A percentile compares a stretch with the other conserved stretches of the same genome.
Conservation (phyloP, 2,113 vertebrate genomes). For the Syngnathus typhle region DNA sequence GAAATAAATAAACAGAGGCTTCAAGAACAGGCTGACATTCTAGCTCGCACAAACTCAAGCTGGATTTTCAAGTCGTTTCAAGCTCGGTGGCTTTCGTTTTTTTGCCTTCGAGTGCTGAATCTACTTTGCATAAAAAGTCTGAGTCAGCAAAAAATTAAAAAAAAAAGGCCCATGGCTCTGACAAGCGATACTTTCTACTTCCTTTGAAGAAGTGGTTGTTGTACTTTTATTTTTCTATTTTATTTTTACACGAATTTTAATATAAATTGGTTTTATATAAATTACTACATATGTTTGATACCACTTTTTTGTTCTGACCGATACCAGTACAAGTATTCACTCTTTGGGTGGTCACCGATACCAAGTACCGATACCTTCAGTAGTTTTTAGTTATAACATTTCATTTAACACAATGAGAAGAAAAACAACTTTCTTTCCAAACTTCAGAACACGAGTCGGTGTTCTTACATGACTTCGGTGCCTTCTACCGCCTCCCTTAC, state of each 20-base stretch:
- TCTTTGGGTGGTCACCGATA: too few relatives aligned
- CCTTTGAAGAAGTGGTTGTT: background rate
- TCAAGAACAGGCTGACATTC: background rate
- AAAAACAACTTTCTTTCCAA: conserved; percentile 3
- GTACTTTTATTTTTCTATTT: too few relatives aligned
- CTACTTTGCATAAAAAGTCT: background rate
- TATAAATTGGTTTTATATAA: too few relatives aligned
- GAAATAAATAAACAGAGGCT: background rate
- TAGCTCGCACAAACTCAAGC: background rate
- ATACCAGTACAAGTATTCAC: too few relatives aligned
- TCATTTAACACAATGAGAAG: too few relatives aligned
- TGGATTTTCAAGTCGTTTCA: background rate
- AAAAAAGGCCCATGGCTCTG: background rate
- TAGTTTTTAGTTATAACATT: background rate
- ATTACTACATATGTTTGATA: too few relatives aligned
- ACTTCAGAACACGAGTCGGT: conserved; percentile 31
- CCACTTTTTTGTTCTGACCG: too few relatives aligned
- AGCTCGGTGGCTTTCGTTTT: background rate
- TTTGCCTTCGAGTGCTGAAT: background rate
- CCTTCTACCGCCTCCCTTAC: conserved; percentile 38
- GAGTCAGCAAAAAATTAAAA: background rate
- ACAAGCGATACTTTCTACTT: background rate
- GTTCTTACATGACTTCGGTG: conserved; percentile 38
- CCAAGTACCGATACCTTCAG: too few relatives aligned
- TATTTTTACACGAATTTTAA: too few relatives aligned